Base-by-base conservation (phyloP, 2,113 vertebrate species). In the Tragelaphus imberbis region DNA sequence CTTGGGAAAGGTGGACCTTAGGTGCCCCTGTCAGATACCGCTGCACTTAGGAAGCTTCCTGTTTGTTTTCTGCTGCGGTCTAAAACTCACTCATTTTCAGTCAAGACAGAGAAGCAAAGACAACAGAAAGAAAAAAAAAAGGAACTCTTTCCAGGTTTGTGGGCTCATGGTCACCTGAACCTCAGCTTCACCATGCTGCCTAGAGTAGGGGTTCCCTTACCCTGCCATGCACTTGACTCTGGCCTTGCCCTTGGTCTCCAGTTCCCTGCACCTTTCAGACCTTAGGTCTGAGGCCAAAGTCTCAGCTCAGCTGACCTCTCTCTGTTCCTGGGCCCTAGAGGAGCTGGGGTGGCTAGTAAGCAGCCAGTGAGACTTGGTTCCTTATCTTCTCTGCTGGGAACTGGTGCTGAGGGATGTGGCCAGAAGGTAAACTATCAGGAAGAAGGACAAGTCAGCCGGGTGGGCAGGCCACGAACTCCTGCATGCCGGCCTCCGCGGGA, bases 141-240 rank as follows among this genome's bases (percentile, higher is more conserved):
- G 16, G 15, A 11, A 28, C 36, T 80, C 17, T 1, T 23, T 30
- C 28, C 2, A 6, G 56, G 1, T 5, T 1, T 1, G 0, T 7
- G 59, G 55, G 30, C 51, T 75, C 86, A 23, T 5, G 8, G 7
- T 14, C 49, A 15, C 17, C 28, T 16, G 2, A 36, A 19, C 10
- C 28, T 16, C 3, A 30, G 58, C 8, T 16, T 0, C 1, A 13
- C 8, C 2, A 1, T 7, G 79, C 5, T 14, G 36, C 55, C 58
- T 2, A 28, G 23, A 17, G 1, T 1, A 0, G 84, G 61, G 30
- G 10, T 14, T 23, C 44, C 89, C 36, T 13, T 1, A 6, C 1
- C 0, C 9, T 55, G 75, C 12, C 58, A n/a, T 28, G 15, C 28
- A 16, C 0, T 7, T 3, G 1, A 53, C n/a, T 23, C 33, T 23